Evolutionary conservation across 2,797 vertebrate genomes (phyloP), one percentile per base, ranked within the genome.

Genomic region (Lindbergichthys nudifrons): DNA sequence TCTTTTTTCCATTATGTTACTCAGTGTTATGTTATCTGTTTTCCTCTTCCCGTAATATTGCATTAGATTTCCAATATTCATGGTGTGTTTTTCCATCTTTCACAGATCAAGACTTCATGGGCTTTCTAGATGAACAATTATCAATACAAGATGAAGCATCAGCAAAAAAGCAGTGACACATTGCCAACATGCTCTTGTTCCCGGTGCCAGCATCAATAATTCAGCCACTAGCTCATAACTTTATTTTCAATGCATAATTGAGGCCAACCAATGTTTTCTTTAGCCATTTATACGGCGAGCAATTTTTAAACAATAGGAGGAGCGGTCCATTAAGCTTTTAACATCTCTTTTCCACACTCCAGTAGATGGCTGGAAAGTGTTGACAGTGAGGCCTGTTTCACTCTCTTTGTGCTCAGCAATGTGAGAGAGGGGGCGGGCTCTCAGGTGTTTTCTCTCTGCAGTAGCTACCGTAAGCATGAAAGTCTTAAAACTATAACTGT

Each of bases 131-230:
- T 91, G 88, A 91, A 90, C 92, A 92, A 88, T 81, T 85, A 92
- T 92, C 91, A 90, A 92, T 92, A 93, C 89, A 83, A 91, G 88
- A 90, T 85, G 87, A 92, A 88, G 87, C 90, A 90, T 93, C 92
- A 93, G 93, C 90, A 88, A 81, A 92, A 93, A 88, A 73, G 61
- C 71, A 21, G 81, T 87, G 88, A 93, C 91, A 89, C 89, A 57
- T 91, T 90, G 92, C 89, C 90, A 91, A 88, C 81, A 82, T 82
- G 79, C 80, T 85, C 87, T 80, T 80, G 79, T 90, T 91, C 81
- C 83, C 47, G 75, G 79, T 92, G 91, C 91, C 90, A 92, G 87
- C 90, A 94, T 94, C 86, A 94, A 94, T 94, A 93, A 93, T 93
- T 90, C 88, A 92, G 73, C 87, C 90, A 85, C 76, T 66, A 83